phyloP scores from a whole-genome alignment of 1,140 invertebrate species.

The Pogonognathellus flavescens region DNA sequence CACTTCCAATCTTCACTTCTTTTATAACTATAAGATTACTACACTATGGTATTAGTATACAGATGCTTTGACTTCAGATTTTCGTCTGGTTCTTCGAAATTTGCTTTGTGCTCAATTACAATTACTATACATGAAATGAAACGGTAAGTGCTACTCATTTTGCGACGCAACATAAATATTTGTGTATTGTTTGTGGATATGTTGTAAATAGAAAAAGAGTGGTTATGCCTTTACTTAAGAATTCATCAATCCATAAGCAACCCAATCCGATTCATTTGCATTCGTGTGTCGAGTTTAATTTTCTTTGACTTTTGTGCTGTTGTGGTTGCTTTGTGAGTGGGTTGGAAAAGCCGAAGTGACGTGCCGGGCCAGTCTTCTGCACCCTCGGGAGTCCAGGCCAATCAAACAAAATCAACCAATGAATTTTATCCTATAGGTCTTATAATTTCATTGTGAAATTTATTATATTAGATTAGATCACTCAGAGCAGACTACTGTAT shows the following conservation, averaged over 20 bases:
- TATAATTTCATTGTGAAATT: conserved; percentile 24
- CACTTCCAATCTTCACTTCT: no score
- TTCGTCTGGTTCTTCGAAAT: no score
- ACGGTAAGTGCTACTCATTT: no score
- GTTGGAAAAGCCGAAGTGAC: conserved; percentile 11
- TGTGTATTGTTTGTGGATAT: not conserved
- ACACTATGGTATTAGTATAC: no score
- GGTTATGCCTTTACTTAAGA: not conserved
- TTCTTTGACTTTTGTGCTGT: conserved; percentile 44
- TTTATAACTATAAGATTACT: no score
- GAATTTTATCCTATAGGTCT: not conserved
- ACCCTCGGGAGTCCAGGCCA: conserved; percentile 24
- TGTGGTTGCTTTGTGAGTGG: not conserved
- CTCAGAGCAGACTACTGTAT: conserved; percentile 15
- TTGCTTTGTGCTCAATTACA: no score
- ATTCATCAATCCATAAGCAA: not conserved
- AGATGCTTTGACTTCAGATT: no score
- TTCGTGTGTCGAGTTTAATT: conserved; percentile 44
- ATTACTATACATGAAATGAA: no score
- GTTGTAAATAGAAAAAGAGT: not conserved
- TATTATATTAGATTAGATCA: conserved; percentile 31
- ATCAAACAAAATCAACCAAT: conserved; percentile 40
- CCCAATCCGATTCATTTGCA: conserved; percentile 17
- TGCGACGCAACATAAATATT: no score
- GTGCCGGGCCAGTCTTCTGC: not conserved